Percentiles rank a stretch among this genome's conserved stretches.
These are phyloP conservation scores for Plecturocebus donacophilus DNA, from an alignment of 2,113 vertebrate genomes.

Conservation along the genomic window DNA sequence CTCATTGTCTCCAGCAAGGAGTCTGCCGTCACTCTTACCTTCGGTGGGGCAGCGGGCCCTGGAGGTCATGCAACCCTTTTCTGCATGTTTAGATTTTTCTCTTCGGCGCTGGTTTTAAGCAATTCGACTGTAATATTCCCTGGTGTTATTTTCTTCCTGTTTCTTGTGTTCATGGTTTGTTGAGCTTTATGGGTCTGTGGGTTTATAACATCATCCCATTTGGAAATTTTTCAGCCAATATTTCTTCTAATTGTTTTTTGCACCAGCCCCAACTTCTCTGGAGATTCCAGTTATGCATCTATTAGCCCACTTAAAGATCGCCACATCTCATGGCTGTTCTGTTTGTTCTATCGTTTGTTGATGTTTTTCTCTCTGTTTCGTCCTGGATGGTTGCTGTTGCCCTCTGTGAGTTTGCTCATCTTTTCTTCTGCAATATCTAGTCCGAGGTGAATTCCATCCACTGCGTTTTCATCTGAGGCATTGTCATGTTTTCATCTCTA, in stretches of 20 bases:
- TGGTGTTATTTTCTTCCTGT: rapidly evolving
- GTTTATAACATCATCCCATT: neutral
- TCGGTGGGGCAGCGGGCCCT: rapidly evolving
- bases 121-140: rapidly evolving
- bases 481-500: neutral
- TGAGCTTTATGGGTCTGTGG: neutral
- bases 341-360: rapidly evolving
- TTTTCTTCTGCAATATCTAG: neutral
- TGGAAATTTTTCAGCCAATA: neutral
- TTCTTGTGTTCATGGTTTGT: neutral
- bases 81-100: rapidly evolving
- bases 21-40: rapidly evolving
- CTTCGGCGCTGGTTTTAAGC: neutral
- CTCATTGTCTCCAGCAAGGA: rapidly evolving
- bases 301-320: rapidly evolving
- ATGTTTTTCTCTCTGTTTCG: rapidly evolving
- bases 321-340: rapidly evolving
- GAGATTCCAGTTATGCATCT: rapidly evolving
- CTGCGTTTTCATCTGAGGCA: rapidly evolving
- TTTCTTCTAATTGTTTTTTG: neutral
- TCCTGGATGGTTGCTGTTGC: rapidly evolving
- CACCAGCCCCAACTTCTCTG: neutral
- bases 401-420: rapidly evolving
- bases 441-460: rapidly evolving
- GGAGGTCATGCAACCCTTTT: rapidly evolving